Conservation (phyloP, 2,113 vertebrate species). For the Rutilus rutilus region DNA sequence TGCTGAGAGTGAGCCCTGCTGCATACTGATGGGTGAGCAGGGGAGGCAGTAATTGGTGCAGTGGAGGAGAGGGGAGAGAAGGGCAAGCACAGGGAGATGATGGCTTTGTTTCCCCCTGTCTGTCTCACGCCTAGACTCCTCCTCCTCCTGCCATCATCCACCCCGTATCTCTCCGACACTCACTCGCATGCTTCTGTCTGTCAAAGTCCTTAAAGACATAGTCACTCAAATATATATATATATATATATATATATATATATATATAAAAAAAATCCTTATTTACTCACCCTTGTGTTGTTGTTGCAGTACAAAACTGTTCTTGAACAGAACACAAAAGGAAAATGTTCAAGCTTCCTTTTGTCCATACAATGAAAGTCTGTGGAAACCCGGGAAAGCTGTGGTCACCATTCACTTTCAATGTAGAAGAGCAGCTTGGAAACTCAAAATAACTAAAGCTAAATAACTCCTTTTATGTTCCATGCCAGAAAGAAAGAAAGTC, state of each 20-base stretch:
- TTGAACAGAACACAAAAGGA: constrained; percentile 21
- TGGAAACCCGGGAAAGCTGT: neutral
- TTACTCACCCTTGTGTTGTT: neutral
- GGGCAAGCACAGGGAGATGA: constrained; percentile 77
- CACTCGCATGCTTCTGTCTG: constrained; percentile 47
- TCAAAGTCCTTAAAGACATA: constrained; percentile 35
- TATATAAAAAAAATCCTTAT: neutral
- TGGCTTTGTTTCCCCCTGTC: constrained; percentile 79
- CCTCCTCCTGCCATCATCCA: constrained; percentile 57
- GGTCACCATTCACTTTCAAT: neutral
- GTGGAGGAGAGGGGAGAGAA: constrained; percentile 77
- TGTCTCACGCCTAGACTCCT: constrained; percentile 76
- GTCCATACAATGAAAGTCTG: neutral
- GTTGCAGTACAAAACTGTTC: neutral
- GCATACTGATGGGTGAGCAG: constrained; percentile 81
- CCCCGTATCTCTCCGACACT: constrained; percentile 43
- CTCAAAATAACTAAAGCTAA: neutral
- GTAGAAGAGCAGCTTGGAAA: neutral
- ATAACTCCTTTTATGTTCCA: neutral
- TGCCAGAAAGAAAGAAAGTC: neutral
- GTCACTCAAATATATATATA: neutral
- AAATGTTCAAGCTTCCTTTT: neutral
- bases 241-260: no score
- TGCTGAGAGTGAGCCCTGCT: constrained; percentile 76
- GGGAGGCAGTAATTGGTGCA: constrained; percentile 82